phyloP scores from a whole-genome alignment of 2,113 vertebrate species.

The Dascyllus trimaculatus region DNA sequence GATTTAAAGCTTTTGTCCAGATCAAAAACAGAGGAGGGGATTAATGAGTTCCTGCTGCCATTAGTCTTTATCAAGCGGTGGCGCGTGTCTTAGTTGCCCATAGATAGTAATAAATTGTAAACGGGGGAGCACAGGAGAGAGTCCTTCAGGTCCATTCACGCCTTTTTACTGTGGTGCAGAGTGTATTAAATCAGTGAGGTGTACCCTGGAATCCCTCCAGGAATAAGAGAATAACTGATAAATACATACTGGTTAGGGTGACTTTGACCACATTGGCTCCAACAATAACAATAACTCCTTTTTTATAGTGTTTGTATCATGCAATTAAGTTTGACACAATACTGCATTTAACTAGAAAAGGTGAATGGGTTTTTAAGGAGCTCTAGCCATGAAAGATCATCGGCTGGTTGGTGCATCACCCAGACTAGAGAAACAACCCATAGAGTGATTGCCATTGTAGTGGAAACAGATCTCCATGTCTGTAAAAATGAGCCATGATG shows the following conservation, averaged over 20 bases:
- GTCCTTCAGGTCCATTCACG: slow-evolving; percentile 53
- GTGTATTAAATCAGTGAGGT: slow-evolving; percentile 43
- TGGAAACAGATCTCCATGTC: too few relatives aligned
- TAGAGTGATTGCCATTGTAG: too few relatives aligned
- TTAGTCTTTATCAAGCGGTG: slow-evolving; percentile 64
- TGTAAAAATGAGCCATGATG: too few relatives aligned
- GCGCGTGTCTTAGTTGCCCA: slow-evolving; percentile 29
- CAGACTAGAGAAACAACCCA: too few relatives aligned
- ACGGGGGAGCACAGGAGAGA: slow-evolving; percentile 33
- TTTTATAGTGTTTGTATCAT: neutral
- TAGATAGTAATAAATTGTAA: slow-evolving; percentile 55
- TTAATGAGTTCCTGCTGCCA: slow-evolving; percentile 58
- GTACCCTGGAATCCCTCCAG: neutral
- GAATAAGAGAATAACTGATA: too few relatives aligned
- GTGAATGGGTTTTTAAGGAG: neutral
- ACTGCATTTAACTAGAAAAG: too few relatives aligned
- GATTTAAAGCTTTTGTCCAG: slow-evolving; percentile 29
- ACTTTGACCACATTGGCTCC: too few relatives aligned
- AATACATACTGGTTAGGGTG: too few relatives aligned
- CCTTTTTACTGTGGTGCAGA: slow-evolving; percentile 15
- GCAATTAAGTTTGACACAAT: neutral
- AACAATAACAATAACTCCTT: neutral
- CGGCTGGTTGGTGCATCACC: neutral
- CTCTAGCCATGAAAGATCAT: neutral
- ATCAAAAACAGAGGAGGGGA: slow-evolving; percentile 44